Percentiles rank a stretch among this genome's conserved stretches.
Evolutionary conservation across 2,113 vertebrate species (phyloP).

Genomic region (Planiliza haematocheilus): DNA sequence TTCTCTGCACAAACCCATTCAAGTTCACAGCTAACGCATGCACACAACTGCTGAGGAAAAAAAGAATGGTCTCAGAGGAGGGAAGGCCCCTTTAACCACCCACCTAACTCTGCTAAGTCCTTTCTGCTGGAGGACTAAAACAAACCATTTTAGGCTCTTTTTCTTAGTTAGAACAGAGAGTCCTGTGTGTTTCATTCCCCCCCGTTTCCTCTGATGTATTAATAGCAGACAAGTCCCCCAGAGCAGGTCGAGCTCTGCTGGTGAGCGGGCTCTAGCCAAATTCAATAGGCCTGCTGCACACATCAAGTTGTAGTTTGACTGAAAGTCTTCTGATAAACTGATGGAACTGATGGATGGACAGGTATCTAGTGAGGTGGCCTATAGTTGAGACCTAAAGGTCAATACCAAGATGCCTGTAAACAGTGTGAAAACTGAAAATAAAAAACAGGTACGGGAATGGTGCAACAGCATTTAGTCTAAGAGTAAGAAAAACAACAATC

Average conservation of each 20-base stretch:
- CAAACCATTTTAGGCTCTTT: slow-evolving; percentile 32
- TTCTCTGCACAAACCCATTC: slow-evolving; percentile 7
- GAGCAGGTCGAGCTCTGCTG: slow-evolving; percentile 48
- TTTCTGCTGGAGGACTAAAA: slow-evolving; percentile 43
- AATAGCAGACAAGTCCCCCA: slow-evolving; percentile 62
- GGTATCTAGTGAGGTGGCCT: too few relatives aligned
- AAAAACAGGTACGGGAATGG: too few relatives aligned
- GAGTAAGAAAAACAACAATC: too few relatives aligned
- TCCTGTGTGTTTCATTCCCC: slow-evolving; percentile 40
- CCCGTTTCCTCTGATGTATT: slow-evolving; percentile 57
- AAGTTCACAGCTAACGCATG: not conserved
- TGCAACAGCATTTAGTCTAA: too few relatives aligned
- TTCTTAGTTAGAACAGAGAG: slow-evolving; percentile 54
- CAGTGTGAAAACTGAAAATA: too few relatives aligned
- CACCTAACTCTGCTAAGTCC: not conserved
- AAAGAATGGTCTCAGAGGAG: slow-evolving; percentile 30
- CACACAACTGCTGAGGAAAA: slow-evolving; percentile 28
- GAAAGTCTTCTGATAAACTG: slow-evolving; percentile 39
- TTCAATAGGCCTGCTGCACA: slow-evolving; percentile 54
- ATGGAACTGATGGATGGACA: too few relatives aligned
- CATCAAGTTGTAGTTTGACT: slow-evolving; percentile 43
- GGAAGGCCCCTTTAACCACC: not conserved
- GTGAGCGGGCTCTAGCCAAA: slow-evolving; percentile 53
- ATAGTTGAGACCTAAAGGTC: too few relatives aligned
- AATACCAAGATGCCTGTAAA: not conserved